phyloP scores from a whole-genome alignment of 2,888 invertebrate genomes.

The Disparrhopalites patrizii region DNA sequence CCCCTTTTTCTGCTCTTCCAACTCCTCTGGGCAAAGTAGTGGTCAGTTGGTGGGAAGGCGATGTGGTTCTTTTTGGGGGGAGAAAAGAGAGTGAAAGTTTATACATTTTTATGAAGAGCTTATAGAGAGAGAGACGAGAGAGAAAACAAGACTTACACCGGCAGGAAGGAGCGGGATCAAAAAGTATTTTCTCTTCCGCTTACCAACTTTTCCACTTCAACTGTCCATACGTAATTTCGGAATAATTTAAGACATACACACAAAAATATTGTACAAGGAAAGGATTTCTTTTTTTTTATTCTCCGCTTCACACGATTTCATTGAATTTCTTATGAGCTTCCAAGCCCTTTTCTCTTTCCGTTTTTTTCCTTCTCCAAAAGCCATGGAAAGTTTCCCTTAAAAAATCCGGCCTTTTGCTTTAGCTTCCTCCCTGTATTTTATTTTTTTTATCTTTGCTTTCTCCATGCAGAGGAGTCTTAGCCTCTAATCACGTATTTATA shows the following conservation, averaged over 20 bases:
- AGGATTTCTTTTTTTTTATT: no score
- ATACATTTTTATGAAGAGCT: constrained; percentile 28
- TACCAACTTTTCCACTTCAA: constrained; percentile 2
- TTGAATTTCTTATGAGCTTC: constrained; percentile 13
- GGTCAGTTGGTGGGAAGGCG: neutral
- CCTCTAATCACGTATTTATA: no score
- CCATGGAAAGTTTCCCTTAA: neutral
- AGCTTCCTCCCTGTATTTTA: neutral
- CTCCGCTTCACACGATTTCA: no score
- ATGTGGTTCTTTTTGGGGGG: neutral
- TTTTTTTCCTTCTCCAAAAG: neutral
- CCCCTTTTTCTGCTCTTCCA: neutral
- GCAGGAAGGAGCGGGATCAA: constrained; percentile 4
- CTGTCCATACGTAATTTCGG: constrained; percentile 6
- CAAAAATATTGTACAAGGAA: neutral
- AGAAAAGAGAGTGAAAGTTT: no score
- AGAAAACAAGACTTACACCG: no score
- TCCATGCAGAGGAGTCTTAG: neutral
- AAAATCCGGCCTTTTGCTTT: no score
- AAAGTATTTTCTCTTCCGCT: constrained; percentile 15
- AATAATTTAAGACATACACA: constrained; percentile 26
- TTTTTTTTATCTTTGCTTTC: neutral
- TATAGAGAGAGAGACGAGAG: neutral
- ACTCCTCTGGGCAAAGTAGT: no score
- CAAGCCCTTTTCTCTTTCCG: no score